Base-by-base conservation (phyloP, 2,888 invertebrate genomes). In the Hirtodrosophila confusa region DNA sequence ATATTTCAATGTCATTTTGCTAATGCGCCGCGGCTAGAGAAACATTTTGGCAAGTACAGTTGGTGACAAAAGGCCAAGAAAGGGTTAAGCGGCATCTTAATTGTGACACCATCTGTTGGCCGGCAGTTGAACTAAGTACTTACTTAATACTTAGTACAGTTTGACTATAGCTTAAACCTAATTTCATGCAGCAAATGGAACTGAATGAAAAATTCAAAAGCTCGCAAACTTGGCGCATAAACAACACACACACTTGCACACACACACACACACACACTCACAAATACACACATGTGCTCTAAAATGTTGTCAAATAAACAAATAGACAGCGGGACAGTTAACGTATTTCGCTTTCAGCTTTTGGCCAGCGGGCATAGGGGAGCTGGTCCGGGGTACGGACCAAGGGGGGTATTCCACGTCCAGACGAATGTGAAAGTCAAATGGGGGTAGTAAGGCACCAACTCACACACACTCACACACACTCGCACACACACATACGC, bases 1-100 rank as follows among this genome's bases (percentile, higher is more conserved):
- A 83, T 83, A 83, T 82, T 83, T 83, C 79, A 83, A 84, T 79
- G 80, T 78, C 80, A 80, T 84, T 85, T 69, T 31, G 73, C 75
- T 76, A 80, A 80, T 78, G 78, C 78, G 73, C 51, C 66, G 55
- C 45, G 44, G 12, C 33, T 40, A 23, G 37, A 27, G 29, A 24
- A 29, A 36, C 37, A 54, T 29, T 39, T 39, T 9, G 9, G 8
- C 39, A 68, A 61, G 80, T 82, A 84, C 80, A 84, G 85, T 82
- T 65, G 84, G 48, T 37, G 9, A 61, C 80, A 80, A 84, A 78
- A 56, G 49, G 51, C 39, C 29, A 24, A 43, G 24, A 60, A 69
- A 48, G 61, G 29, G 39, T 51, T 58, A 44, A 50, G 66, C 43
- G 33, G 12, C 33, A 12, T 57, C 56, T 55, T 72, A 73, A 73